Evolutionary conservation across 2,113 vertebrate species (phyloP), one percentile per base, ranked within the genome.

Genomic region (Halichoerus grypus): DNA sequence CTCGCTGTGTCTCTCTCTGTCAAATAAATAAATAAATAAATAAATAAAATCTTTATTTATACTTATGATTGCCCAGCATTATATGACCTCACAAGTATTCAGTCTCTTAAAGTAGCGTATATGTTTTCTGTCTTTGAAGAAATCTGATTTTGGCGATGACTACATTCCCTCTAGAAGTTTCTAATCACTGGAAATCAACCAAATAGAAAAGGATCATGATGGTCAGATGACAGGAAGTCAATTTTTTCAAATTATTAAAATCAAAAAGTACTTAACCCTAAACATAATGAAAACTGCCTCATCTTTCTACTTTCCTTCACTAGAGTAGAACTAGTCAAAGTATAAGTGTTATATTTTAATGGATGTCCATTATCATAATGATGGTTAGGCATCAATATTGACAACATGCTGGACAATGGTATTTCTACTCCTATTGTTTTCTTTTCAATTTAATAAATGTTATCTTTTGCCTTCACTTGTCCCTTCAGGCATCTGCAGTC

Each of bases 391-490:
- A 31, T 61, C 85, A 81, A 31, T 65, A 39, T 28, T 61, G 53
- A 57, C 61, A 24, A 31, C 46, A 59, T 31, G 3, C 7, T 63
- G 55, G 4, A 26, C n/a, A 88, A 51, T 71, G 12, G 6, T 46
- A 81, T 79, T 94, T 92, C n/a, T 91, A 33, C 24, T 33, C 13
- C 21, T 71, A n/a, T 71, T 90, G 21, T 22, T 95, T 87, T 90
- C 21, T 53, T 96, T 96, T 87, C 18, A 77, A 39, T 55, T 46
- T 91, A 55, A 85, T 88, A 94, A 83, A 49, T n/a, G 53, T 53
- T 89, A 55, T 82, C 39, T 82, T 97, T 90, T 74, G 22, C 55
- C 31, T 91, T 94, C 55, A 13, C 24, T 96, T 91, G 97, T 51
- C 39, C 65, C 72, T 16, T 59, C 31, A 71, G 19, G 4, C 19